These are phyloP conservation scores for Drosophila putrida DNA, from an alignment of 2,888 invertebrate species.

Conservation along the genomic window DNA sequence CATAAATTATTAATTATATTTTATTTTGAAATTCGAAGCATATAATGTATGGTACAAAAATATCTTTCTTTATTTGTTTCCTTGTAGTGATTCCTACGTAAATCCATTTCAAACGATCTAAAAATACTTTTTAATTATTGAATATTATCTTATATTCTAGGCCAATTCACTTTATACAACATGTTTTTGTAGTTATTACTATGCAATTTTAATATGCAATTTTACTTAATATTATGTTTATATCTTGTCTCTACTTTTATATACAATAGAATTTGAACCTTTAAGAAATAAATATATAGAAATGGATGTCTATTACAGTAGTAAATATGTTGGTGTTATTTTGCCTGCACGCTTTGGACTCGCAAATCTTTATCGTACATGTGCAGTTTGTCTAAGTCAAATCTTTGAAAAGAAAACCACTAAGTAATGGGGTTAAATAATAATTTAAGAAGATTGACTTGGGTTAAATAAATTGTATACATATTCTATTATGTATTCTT, in stretches of 20 bases:
- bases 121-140: conserved; percentile 38
- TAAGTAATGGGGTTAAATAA: neutral
- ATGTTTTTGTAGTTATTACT: conserved; percentile 11
- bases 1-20: conserved; percentile 17
- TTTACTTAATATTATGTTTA: conserved; percentile 16
- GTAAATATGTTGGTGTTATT: conserved; percentile 10
- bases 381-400: conserved; percentile 1
- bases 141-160: conserved; percentile 25
- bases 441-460: neutral
- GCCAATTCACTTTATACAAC: conserved; percentile 48
- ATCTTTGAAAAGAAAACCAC: neutral
- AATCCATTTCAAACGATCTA: conserved; percentile 26
- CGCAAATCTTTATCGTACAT: neutral
- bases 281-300: neutral
- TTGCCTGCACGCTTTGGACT: conserved; percentile 2
- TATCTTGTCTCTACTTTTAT: conserved; percentile 28
- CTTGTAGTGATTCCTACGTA: conserved; percentile 9
- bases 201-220: conserved; percentile 23
- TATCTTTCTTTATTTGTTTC: conserved; percentile 35
- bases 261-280: conserved; percentile 34
- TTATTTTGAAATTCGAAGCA: conserved; percentile 47
- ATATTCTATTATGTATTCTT: neutral
- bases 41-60: conserved; percentile 68
- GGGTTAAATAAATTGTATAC: neutral
- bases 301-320: neutral